These are phyloP conservation scores for Eumeta japonica DNA, from an alignment of 1,140 invertebrate genomes.

Conservation along the genomic window DNA sequence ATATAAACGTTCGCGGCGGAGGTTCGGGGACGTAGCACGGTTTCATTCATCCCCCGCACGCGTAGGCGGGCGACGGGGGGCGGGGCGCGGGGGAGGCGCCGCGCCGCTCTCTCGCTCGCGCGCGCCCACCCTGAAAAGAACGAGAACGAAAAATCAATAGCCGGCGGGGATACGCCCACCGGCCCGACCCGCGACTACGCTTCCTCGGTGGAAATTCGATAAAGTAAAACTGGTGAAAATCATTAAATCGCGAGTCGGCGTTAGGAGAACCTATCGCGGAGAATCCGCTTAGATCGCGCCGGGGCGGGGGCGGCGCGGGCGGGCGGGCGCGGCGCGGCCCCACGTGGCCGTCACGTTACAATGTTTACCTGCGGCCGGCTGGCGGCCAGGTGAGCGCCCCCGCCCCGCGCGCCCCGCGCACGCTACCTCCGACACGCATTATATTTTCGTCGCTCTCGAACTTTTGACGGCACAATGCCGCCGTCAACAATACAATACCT, in stretches of 20 bases:
- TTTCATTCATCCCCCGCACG: conserved; percentile 51
- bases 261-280: conserved; percentile 15
- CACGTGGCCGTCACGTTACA: conserved; percentile 50
- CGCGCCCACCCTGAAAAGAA: conserved; percentile 28
- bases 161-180: conserved; percentile 50
- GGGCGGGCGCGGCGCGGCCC: conserved; percentile 24
- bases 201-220: conserved; percentile 51
- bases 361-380: conserved; percentile 48
- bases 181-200: conserved; percentile 48
- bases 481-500: too few species aligned
- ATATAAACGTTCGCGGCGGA: conserved; percentile 40
- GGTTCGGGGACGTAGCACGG: conserved; percentile 40
- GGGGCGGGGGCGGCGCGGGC: neutral
- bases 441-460: too few species aligned
- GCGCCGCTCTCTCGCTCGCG: conserved; percentile 25
- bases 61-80: too few species aligned
- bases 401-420: too few species aligned
- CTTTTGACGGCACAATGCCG: too few species aligned
- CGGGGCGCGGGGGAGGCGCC: too few species aligned
- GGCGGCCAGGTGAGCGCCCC: conserved; percentile 43
- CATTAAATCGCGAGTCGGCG: conserved; percentile 36
- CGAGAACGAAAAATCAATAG: conserved; percentile 48
- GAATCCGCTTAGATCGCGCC: neutral
- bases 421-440: too few species aligned
- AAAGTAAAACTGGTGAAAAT: conserved; percentile 52